phyloP scores from a whole-genome alignment of 2,888 invertebrate genomes.

The Geotrupes spiniger region DNA sequence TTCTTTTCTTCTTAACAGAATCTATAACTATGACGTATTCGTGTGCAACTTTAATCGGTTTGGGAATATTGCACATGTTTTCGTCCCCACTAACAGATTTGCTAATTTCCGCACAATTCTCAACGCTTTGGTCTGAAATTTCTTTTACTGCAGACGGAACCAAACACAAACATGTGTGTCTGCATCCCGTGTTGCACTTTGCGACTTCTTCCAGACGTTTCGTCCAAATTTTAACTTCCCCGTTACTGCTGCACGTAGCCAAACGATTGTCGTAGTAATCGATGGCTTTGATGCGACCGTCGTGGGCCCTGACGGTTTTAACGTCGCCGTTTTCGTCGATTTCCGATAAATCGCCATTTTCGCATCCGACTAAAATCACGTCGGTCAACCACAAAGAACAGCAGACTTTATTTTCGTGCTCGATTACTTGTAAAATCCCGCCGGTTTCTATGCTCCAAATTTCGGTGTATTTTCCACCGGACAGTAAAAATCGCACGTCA shows the following conservation, averaged over 20 bases:
- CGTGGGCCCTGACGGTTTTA: constrained; percentile 56
- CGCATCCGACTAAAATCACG: constrained; percentile 66
- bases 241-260: constrained; percentile 51
- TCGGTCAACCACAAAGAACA: constrained; percentile 68
- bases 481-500: constrained; percentile 74
- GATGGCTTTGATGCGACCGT: constrained; percentile 67
- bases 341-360: constrained; percentile 66
- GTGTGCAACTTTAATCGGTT: too few species aligned
- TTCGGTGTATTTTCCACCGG: constrained; percentile 69
- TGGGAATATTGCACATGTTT: too few species aligned
- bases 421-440: constrained; percentile 64
- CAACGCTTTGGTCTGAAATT: too few species aligned
- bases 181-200: constrained; percentile 24
- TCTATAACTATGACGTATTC: too few species aligned
- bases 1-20: too few species aligned
- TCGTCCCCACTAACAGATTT: too few species aligned
- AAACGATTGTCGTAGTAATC: constrained; percentile 57
- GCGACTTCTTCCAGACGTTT: constrained; percentile 10
- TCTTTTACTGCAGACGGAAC: constrained; percentile 12
- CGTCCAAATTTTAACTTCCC: constrained; percentile 29
- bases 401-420: constrained; percentile 67
- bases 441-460: constrained; percentile 77
- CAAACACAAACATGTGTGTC: constrained; percentile 25
- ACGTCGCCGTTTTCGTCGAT: constrained; percentile 57
- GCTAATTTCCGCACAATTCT: too few species aligned